Percentiles rank a stretch among this genome's conserved stretches.
These are phyloP conservation scores for Chelonoidis abingdonii DNA, from an alignment of 2,113 vertebrate species.

Conservation along the genomic window DNA sequence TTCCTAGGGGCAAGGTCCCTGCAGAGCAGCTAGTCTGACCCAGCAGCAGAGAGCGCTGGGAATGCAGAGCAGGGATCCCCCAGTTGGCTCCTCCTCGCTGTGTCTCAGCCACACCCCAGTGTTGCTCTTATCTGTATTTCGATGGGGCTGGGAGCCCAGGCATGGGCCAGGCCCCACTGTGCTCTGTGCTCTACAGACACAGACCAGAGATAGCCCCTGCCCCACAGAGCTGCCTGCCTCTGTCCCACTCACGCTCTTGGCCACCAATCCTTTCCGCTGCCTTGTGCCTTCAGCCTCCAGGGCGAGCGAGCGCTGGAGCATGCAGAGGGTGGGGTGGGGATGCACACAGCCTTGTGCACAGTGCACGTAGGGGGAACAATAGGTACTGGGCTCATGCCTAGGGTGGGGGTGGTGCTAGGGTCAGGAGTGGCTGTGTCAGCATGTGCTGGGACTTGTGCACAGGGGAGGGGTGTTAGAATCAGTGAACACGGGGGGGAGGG, in stretches of 20 bases:
- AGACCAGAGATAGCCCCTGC: background rate
- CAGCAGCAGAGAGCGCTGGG: background rate
- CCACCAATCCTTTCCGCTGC: too few relatives aligned
- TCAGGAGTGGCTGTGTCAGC: background rate
- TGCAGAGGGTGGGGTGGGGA: background rate
- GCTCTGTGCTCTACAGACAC: too few relatives aligned
- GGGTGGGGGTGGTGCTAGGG: too few relatives aligned
- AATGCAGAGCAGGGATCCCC: background rate
- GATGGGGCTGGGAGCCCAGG: background rate
- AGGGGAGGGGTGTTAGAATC: too few relatives aligned
- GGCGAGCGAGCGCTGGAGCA: too few relatives aligned
- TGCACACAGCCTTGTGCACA: background rate
- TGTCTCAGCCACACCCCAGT: background rate
- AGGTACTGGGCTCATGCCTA: background rate
- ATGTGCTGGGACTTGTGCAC: too few relatives aligned
- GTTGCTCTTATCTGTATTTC: background rate
- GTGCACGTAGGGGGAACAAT: background rate
- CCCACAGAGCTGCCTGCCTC: background rate
- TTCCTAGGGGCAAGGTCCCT: too few relatives aligned
- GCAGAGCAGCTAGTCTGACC: background rate
- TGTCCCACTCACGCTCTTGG: too few relatives aligned
- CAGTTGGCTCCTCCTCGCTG: background rate
- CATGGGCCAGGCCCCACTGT: background rate
- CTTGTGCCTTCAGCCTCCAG: too few relatives aligned
- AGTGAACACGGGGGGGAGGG: accelerated